Base-by-base conservation (phyloP, 2,113 vertebrate genomes). In the Phrynosoma platyrhinos region DNA sequence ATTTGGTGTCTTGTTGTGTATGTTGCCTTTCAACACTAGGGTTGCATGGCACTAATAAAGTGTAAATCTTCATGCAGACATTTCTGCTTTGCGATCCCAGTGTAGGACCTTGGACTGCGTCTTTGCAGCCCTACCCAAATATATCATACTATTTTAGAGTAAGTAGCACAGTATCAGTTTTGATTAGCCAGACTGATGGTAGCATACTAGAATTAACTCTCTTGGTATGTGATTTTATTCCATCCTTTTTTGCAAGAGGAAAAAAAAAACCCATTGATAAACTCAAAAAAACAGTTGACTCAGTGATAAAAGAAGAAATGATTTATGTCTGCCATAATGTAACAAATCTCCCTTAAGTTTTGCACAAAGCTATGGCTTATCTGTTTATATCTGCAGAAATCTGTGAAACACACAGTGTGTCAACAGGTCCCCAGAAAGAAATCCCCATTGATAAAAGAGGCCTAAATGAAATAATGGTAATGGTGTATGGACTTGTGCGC, bases 361-460 rank as follows among this genome's bases (percentile, higher is more conserved):
- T 47, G 47, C 47, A 47, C 2, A 66, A 82, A 88, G 66, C 62
- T 87, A 52, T 64, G 83, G 77, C 83, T 12, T 4, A 75, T 92
- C 5, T 16, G 71, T 89, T 84, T 82, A 64, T 16, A 71, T 76
- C 64, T 47, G 7, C 7, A 47, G 2, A 47, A 47, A 47, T 47
- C 47, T 82, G 13, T 9, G 62, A 21, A 23, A 85, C 89, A 52
- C 36, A 42, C 47, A 64, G 32, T 23, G 18, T 7, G 47, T 5
- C 9, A 36, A 40, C 79, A 87, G 18, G 14, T 47, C 66, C 72
- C 30, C 75, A 27, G 30, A 84, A 30, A 84, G 58, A 89, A 83
- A 47, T 20, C 52, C 64, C 83, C 21, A 36, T 87, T 52, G 88
- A 32, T 64, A 0, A 0, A 18, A 23, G 25, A n/a, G n/a, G 21